Evolutionary conservation across 2,888 invertebrate species (phyloP), one percentile per base, ranked within the genome.

Genomic region (Gandaritis pyraliata): DNA sequence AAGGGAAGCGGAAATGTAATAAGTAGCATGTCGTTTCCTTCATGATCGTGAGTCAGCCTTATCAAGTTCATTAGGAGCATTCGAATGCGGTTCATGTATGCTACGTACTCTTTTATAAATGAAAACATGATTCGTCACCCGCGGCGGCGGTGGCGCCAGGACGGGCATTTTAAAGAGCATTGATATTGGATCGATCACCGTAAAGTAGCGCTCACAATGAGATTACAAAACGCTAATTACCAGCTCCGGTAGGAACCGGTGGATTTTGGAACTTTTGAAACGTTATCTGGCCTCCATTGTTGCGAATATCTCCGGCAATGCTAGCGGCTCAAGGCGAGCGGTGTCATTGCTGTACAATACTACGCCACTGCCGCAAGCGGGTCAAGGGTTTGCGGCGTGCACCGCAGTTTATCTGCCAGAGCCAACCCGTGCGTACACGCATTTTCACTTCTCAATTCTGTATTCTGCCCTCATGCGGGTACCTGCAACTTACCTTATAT

Each of bases 261-360:
- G 86, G 84, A 89, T 92, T 90, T 90, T 91, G 85, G 82, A 88
- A 90, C 89, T 90, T 90, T 91, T 91, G 90, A 86, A 92, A 92
- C 82, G 88, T 89, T 91, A 92, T 92, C 92, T 91, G 90, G 90
- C 90, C 90, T 90, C 91, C 86, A 92, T 92, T 92, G 92, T 92
- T 92, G 92, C 91, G 86, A 90, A 91, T 92, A 92, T 91, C 91
- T 91, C 90, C 89, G 90, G 87, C 90, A 89, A 88, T 90, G 91
- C 88, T 90, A 89, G 85, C 89, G 85, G 85, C 90, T 90, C 91
- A 91, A 91, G 92, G 92, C 90, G 87, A 92, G 75, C 87, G 86
- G 90, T 92, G 90, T 90, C 92, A 90, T 88, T 90, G 90, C 92
- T 90, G 90, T 90, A 90, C 92, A 90, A 89, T 88, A 88, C 88